Base-by-base conservation (phyloP, 2,797 vertebrate species). In the Harpagifer antarcticus region DNA sequence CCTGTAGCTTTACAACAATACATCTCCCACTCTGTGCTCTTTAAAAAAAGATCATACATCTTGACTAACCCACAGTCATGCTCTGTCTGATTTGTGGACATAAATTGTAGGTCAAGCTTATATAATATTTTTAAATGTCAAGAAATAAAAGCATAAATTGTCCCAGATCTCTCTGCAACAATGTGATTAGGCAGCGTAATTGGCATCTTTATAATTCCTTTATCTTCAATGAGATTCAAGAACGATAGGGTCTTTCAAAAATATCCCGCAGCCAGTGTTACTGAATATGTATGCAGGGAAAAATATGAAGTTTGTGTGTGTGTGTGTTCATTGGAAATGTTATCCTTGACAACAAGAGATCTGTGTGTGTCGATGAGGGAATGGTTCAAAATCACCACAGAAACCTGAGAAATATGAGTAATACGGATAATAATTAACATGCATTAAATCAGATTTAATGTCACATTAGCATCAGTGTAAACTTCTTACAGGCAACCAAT, bases 361-460 rank as follows among this genome's bases (percentile, higher is more conserved):
- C 19, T 68, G 27, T 63, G 19, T 58, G 27, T 77, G 78, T 73
- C 77, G 78, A 15, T 76, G 76, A 77, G 3, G 11, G n/a, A 86
- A 31, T 31, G 20, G 31, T 66, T 72, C 55, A 82, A 80, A 82
- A 80, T 83, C 64, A 54, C 27, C 49, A 56, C 63, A 31, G 55
- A 78, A 78, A 79, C 64, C 52, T 60, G 17, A 15, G 16, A 62
- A 83, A 52, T 14, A 77, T 17, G 27, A 60, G 50, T 20, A 62
- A 52, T 63, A 44, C 54, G 74, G 81, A 72, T 81, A 62, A 78
- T 71, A 59, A 52, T 85, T 58, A 87, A 77, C 53, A 50, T 54
- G 52, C 59, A 74, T 85, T 62, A 72, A 69, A 62, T 83, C 71
- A 82, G 82, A 82, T 81, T 72, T 76, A 88, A 86, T 86, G 89